phyloP scores from a whole-genome alignment of 1,140 invertebrate genomes.

The Sipha flava region DNA sequence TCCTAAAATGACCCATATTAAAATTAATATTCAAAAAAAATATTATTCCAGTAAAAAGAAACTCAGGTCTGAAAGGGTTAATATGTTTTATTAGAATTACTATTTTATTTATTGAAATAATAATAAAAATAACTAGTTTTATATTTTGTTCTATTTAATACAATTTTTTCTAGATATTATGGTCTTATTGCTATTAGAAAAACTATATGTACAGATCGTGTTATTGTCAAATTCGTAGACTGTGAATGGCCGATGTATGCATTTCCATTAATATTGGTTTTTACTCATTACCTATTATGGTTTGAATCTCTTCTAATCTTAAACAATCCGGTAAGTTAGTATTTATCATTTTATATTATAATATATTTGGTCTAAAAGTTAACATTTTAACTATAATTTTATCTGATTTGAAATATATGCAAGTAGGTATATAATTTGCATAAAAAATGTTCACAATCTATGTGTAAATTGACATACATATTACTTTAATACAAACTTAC shows the following conservation, averaged over 20 bases:
- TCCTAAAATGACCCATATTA: no score
- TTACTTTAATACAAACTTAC: no score
- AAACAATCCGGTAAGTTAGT: conserved; percentile 56
- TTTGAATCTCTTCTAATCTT: conserved; percentile 60
- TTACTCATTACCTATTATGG: conserved; percentile 63
- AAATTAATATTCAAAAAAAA: no score
- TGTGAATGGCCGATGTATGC: conserved; percentile 66
- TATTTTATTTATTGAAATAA: background rate
- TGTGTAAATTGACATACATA: no score
- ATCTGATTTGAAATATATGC: no score
- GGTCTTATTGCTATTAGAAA: conserved; percentile 54
- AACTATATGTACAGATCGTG: conserved; percentile 48
- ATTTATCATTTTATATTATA: background rate
- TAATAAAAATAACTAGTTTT: no score
- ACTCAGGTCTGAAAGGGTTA: no score
- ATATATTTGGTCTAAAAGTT: background rate
- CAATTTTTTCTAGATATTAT: conserved; percentile 51
- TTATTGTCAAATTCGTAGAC: conserved; percentile 42
- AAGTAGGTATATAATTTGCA: no score
- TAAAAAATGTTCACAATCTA: no score
- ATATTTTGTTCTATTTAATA: background rate
- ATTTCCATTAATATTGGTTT: conserved; percentile 63
- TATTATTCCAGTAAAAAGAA: no score
- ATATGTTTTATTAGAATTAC: background rate
- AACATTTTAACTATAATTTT: no score